A percentile compares a stretch with the other conserved stretches of the same genome.
Evolutionary conservation across 2,113 vertebrate species (phyloP).

Genomic region (Neolamprologus variostigma): DNA sequence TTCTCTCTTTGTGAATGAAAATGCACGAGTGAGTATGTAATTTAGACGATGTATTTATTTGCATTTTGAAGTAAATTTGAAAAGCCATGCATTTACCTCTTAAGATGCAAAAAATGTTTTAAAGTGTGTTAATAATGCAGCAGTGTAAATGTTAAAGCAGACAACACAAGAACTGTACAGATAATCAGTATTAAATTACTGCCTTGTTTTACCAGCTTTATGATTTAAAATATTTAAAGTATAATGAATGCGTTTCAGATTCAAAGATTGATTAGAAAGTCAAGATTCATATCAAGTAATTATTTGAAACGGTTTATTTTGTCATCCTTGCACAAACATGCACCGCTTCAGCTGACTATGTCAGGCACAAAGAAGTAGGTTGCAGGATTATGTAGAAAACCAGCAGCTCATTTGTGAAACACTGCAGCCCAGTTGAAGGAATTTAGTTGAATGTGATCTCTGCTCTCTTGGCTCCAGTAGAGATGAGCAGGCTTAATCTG

Average conservation of each 20-base stretch:
- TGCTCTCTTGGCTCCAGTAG: neutral
- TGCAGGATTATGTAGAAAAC: neutral
- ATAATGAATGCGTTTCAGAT: neutral
- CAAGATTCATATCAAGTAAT: neutral
- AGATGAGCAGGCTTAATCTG: constrained; percentile 26
- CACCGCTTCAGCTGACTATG: neutral
- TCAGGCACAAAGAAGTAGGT: neutral
- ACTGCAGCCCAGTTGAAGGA: constrained; percentile 5
- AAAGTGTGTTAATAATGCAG: neutral
- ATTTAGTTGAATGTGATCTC: constrained; percentile 1
- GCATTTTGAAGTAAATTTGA: neutral
- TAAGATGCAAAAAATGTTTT: neutral
- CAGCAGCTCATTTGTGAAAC: neutral
- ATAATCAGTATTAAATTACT: neutral
- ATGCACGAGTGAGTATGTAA: neutral
- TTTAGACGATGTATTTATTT: neutral
- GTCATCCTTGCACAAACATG: neutral
- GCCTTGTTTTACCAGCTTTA: neutral
- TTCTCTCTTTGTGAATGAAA: neutral
- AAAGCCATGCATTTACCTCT: neutral
- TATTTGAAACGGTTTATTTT: rapidly evolving
- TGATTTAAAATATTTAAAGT: neutral
- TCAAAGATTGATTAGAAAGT: neutral
- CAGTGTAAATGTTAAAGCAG: rapidly evolving
- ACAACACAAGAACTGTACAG: neutral